Base-by-base conservation (phyloP, 2,113 vertebrate genomes). In the Caracal caracal region DNA sequence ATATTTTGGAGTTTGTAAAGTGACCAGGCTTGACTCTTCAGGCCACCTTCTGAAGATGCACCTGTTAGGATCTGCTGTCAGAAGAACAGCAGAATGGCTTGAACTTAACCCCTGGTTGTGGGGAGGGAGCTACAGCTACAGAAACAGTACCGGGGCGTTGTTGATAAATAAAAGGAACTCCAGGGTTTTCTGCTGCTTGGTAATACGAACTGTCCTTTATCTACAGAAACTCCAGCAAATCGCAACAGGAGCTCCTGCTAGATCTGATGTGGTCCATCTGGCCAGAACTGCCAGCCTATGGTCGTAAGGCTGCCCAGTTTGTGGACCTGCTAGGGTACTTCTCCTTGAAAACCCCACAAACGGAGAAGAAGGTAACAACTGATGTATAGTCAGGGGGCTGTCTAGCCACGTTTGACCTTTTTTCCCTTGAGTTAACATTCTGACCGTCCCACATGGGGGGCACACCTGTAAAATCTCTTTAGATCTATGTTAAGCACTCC, bases 191-290 rank as follows among this genome's bases (percentile, higher is more conserved):
- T 91, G 70, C 65, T 66, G 1, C 82, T 70, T 88, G 49, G 59
- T 97, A 85, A 96, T 33, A 10, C 3, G 59, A 82, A 63, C 71
- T 40, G 85, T 95, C 3, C 6, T 96, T 84, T 94, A 26, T 79
- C 61, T 51, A 49, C 82, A 99, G 99, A 98, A 99, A 99, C 98
- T 99, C 99, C 6, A 99, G 98, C 98, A 99, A 99, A 97, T 99
- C 99, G 86, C 99, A 99, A 78, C 99, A 99, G 97, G 99, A 99
- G 88, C 98, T 99, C 30, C 98, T 99, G 59, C 98, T 99, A 68
- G 99, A 99, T 95, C 99, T 99, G 92, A 99, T 99, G 98, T 99
- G 99, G 99, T 99, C 99, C 26, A 99, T 99, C 97, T 99, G 99
- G 99, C 99, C 99, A 17, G 99, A 99, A 43, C 99, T 99, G 15